A percentile compares a stretch with the other conserved stretches of the same genome.
These are phyloP conservation scores for Parauchenoglanis punctatus DNA, from an alignment of 2,797 vertebrate species.

Conservation along the genomic window DNA sequence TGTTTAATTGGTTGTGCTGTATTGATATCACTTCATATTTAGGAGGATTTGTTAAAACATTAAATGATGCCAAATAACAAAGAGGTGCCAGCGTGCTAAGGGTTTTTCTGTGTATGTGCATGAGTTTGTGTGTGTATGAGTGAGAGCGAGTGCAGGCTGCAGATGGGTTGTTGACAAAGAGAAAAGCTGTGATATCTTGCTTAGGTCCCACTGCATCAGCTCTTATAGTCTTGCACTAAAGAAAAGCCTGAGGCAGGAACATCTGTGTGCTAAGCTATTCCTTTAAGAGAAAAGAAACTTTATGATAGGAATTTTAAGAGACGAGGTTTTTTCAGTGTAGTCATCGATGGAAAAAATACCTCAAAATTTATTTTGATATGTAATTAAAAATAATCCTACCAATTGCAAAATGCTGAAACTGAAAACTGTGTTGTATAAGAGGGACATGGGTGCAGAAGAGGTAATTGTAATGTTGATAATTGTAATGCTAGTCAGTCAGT, in stretches of 20 bases:
- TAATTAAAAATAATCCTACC: neutral
- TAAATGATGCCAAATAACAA: neutral
- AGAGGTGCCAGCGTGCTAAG: slow-evolving; percentile 4
- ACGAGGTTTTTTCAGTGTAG: neutral
- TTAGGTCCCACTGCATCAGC: slow-evolving; percentile 33
- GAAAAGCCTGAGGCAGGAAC: slow-evolving; percentile 41
- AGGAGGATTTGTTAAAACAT: slow-evolving; percentile 15
- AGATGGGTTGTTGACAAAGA: slow-evolving; percentile 20
- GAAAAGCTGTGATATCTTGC: slow-evolving; percentile 19
- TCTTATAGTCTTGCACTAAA: slow-evolving; percentile 25
- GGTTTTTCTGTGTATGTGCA: slow-evolving; percentile 30
- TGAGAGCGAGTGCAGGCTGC: slow-evolving; percentile 6
- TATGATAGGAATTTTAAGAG: slow-evolving; percentile 31
- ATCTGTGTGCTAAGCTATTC: slow-evolving; percentile 19
- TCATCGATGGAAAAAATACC: neutral
- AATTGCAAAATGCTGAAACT: neutral
- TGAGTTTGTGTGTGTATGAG: slow-evolving; percentile 31
- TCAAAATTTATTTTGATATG: neutral
- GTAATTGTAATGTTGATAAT: neutral
- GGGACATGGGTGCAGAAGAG: neutral
- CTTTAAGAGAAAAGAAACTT: slow-evolving; percentile 13
- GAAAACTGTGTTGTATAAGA: neutral
- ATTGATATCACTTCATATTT: slow-evolving; percentile 22
- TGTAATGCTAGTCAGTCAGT: neutral
- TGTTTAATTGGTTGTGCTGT: slow-evolving; percentile 19